phyloP scores from a whole-genome alignment of 2,797 vertebrate species.

The Falco columbarius region DNA sequence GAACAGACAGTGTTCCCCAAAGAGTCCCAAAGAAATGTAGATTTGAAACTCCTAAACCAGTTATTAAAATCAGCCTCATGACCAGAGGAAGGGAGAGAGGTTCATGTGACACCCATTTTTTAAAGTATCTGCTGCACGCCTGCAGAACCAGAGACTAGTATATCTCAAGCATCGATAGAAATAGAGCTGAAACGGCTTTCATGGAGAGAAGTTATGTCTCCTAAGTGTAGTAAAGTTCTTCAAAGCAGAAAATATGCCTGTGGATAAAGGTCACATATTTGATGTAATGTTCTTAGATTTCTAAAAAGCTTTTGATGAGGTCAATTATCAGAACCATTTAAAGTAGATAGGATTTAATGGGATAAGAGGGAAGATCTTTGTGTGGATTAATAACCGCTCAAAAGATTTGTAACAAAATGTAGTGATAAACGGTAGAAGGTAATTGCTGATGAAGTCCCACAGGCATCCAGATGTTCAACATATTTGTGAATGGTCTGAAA shows the following conservation, averaged over 20 bases:
- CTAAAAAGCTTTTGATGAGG: conserved; percentile 66
- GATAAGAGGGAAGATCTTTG: conserved; percentile 49
- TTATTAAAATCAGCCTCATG: neutral
- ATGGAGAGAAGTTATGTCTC: neutral
- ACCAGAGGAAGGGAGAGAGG: neutral
- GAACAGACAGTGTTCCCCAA: accelerated
- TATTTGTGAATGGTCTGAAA: conserved; percentile 19
- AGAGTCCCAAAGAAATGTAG: neutral
- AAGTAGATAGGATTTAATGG: conserved; percentile 43
- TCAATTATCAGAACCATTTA: conserved; percentile 48
- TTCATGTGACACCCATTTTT: neutral
- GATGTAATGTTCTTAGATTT: conserved; percentile 49
- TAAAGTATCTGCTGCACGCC: neutral
- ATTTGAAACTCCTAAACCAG: neutral
- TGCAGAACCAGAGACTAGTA: neutral
- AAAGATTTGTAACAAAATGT: conserved; percentile 36
- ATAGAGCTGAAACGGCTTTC: neutral
- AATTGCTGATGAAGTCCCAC: conserved; percentile 40
- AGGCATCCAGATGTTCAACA: conserved; percentile 54
- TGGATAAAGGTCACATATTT: conserved; percentile 51
- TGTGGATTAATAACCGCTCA: conserved; percentile 42
- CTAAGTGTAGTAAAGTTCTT: conserved; percentile 16
- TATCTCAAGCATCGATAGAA: neutral
- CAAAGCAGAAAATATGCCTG: conserved; percentile 35
- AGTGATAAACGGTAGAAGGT: conserved; percentile 39